Conservation (phyloP, 2,113 vertebrate genomes). For the Paedocypris sp. region DNA sequence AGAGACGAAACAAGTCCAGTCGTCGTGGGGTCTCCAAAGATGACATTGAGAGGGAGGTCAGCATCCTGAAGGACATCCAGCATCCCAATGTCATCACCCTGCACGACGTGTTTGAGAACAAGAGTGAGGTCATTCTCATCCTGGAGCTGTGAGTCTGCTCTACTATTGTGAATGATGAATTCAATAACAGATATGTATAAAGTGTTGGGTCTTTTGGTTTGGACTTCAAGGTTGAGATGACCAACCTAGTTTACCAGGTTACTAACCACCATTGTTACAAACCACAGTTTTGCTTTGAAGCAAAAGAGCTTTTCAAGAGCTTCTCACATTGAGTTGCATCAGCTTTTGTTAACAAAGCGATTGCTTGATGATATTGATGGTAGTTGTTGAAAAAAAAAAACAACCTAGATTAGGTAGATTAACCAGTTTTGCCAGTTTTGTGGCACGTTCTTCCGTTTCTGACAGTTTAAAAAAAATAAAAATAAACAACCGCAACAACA, state of each 20-base stretch:
- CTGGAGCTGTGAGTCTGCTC: conserved; percentile 86
- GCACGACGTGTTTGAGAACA: conserved; percentile 90
- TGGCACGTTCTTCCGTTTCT: neutral
- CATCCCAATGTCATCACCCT: conserved; percentile 91
- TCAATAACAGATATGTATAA: neutral
- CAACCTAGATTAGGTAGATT: conserved; percentile 4
- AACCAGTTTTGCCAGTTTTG: conserved; percentile 20
- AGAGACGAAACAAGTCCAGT: conserved; percentile 85
- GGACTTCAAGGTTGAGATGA: neutral
- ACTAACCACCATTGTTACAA: no score
- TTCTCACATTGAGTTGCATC: neutral
- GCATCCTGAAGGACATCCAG: conserved; percentile 87
- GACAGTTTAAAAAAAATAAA: neutral
- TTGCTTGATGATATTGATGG: neutral
- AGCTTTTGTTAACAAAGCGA: conserved; percentile 8
- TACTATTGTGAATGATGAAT: neutral
- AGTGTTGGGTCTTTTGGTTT: neutral
- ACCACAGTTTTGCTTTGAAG: no score
- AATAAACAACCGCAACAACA: no score
- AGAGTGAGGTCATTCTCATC: conserved; percentile 91
- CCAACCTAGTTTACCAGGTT: no score
- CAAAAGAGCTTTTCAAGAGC: neutral
- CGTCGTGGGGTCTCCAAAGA: conserved; percentile 83
- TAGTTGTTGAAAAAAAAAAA: conserved; percentile 1
- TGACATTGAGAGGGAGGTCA: conserved; percentile 91